Conservation (phyloP, 2,113 vertebrate genomes). For the Nestor notabilis region DNA sequence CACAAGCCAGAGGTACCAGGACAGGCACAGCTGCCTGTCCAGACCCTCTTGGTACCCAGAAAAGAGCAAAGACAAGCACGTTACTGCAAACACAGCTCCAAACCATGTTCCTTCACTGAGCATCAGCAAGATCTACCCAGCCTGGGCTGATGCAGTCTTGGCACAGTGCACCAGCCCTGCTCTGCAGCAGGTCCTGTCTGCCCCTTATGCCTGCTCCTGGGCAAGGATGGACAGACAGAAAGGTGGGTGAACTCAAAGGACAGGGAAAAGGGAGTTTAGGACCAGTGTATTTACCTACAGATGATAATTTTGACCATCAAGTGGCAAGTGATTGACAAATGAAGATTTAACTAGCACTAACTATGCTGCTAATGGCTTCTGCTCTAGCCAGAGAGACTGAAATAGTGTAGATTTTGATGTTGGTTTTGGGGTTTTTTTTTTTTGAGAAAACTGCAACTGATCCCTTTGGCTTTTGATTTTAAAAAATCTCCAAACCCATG, state of each 20-base stretch:
- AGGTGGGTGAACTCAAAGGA: background rate
- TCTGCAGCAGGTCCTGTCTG: background rate
- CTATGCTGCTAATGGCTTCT: background rate
- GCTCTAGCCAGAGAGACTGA: background rate
- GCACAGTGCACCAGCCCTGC: background rate
- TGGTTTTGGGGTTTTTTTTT: background rate
- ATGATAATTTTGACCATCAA: background rate
- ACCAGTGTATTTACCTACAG: background rate
- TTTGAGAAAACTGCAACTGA: background rate
- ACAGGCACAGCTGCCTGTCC: background rate
- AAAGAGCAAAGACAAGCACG: background rate
- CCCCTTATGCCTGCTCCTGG: rapidly evolving
- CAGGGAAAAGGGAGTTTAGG: background rate
- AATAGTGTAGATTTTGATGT: background rate
- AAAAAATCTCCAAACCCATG: background rate
- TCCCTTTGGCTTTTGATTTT: background rate
- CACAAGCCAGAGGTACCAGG: background rate
- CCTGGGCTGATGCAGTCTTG: background rate
- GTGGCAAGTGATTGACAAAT: background rate
- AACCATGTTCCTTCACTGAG: background rate
- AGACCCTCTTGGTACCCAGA: background rate
- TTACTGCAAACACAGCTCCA: background rate
- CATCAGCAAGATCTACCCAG: background rate
- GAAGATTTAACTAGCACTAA: background rate
- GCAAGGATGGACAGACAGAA: background rate